phyloP scores from a whole-genome alignment of 2,113 vertebrate species.

The Acanthisitta chloris region DNA sequence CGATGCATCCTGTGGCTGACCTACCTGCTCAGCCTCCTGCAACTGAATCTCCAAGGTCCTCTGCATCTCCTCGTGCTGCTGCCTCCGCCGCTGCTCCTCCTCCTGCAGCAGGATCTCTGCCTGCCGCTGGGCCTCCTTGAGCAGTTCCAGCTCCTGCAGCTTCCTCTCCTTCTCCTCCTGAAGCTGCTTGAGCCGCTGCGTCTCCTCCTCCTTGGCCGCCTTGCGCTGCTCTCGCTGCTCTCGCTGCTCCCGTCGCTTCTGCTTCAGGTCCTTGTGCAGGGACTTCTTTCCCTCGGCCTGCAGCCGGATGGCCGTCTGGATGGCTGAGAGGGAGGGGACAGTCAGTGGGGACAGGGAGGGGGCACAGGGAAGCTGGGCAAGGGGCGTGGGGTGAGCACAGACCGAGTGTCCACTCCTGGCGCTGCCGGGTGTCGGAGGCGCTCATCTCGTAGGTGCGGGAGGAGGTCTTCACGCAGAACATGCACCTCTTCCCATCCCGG shows the following conservation, averaged over 20 bases:
- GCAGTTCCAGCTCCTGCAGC: conserved; percentile 88
- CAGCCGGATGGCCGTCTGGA: conserved; percentile 90
- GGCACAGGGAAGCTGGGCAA: not conserved
- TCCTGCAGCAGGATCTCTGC: conserved; percentile 84
- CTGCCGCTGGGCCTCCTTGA: conserved; percentile 91
- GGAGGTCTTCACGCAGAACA: conserved; percentile 93
- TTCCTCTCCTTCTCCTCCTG: conserved; percentile 92
- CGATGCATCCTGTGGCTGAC: not conserved
- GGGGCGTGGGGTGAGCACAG: not conserved
- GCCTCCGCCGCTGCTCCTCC: conserved; percentile 85
- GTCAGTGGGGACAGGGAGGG: not conserved
- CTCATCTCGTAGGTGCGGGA: conserved; percentile 95
- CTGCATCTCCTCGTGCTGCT: conserved; percentile 91
- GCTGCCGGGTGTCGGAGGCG: conserved; percentile 92
- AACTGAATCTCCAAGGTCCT: conserved; percentile 86
- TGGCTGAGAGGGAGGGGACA: conserved; percentile 71
- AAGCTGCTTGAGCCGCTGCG: conserved; percentile 84
- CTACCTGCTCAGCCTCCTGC: conserved; percentile 88
- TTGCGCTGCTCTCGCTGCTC: conserved; percentile 86
- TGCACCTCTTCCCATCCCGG: conserved; percentile 91
- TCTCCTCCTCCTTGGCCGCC: conserved; percentile 87
- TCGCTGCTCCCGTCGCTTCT: conserved; percentile 86
- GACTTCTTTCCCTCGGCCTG: conserved; percentile 87
- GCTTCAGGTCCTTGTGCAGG: conserved; percentile 91
- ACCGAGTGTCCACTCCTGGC: conserved; percentile 95